phyloP scores from a whole-genome alignment of 2,888 invertebrate genomes.

The Cephus pulcher region DNA sequence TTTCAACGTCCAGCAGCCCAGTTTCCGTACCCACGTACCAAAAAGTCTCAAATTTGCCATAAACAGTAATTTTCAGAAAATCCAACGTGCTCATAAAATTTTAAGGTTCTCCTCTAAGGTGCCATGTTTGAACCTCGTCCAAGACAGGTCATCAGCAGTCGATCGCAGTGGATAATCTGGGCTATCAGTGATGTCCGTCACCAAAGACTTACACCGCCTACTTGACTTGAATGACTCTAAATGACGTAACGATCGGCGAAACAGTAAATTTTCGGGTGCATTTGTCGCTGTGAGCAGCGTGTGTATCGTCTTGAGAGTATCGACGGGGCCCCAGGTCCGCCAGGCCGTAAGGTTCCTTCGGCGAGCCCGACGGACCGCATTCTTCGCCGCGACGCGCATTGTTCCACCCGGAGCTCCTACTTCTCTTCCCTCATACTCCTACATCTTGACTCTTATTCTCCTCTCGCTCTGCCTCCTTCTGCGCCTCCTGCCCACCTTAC shows the following conservation, averaged over 20 bases:
- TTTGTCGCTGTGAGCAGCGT: constrained; percentile 46
- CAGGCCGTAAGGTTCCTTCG: constrained; percentile 23
- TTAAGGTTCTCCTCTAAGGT: too few species aligned
- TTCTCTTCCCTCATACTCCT: constrained; percentile 29
- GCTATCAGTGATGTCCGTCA: not conserved
- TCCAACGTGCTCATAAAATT: not conserved
- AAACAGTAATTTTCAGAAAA: too few species aligned
- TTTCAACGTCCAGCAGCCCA: not conserved
- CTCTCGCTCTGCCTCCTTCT: constrained; percentile 6
- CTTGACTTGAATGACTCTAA: not conserved
- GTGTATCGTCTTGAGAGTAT: constrained; percentile 5
- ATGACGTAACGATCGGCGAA: constrained; percentile 45
- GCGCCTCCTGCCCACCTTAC: constrained; percentile 25
- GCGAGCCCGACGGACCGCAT: constrained; percentile 64
- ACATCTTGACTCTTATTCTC: constrained; percentile 24
- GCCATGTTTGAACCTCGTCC: not conserved
- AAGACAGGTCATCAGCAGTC: not conserved
- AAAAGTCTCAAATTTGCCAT: not conserved
- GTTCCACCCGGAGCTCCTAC: constrained; percentile 47
- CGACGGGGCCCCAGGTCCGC: not conserved
- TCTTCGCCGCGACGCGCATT: constrained; percentile 65
- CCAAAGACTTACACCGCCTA: not conserved
- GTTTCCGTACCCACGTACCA: not conserved
- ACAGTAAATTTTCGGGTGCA: constrained; percentile 57
- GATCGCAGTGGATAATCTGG: not conserved